Percentiles rank a stretch among this genome's conserved stretches.
Evolutionary conservation across 1,140 invertebrate genomes (phyloP).

Genomic region (Drosophila paulistorum): DNA sequence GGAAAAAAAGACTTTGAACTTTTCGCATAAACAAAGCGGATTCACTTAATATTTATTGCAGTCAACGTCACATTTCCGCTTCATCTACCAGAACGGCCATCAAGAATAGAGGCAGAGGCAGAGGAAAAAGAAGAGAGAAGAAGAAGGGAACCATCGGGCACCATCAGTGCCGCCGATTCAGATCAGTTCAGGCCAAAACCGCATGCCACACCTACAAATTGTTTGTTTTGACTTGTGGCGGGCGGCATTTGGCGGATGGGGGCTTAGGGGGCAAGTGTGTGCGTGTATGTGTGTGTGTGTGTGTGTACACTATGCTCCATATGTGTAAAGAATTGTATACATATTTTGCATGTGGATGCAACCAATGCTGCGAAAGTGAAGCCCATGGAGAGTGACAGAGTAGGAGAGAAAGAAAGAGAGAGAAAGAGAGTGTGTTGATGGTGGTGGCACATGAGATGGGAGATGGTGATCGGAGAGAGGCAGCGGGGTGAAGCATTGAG

Average conservation of each 20-base stretch:
- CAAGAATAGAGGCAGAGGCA: slow-evolving; percentile 21
- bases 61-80: slow-evolving; percentile 80
- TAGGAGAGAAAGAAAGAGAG: slow-evolving; percentile 6
- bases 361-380: slow-evolving; percentile 11
- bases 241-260: too few species aligned
- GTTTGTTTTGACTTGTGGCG: slow-evolving; percentile 54
- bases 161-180: slow-evolving; percentile 51
- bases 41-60: slow-evolving; percentile 68
- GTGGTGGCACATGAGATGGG: background rate
- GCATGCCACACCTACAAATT: slow-evolving; percentile 76
- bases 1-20: slow-evolving; percentile 63
- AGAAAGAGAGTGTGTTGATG: background rate
- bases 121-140: too few species aligned
- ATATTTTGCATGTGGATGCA: slow-evolving; percentile 62
- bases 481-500: slow-evolving; percentile 30
- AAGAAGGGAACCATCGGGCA: slow-evolving; percentile 51
- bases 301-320: slow-evolving; percentile 12
- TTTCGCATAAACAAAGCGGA: slow-evolving; percentile 68
- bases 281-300: slow-evolving; percentile 15
- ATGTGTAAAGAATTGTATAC: slow-evolving; percentile 27
- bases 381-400: background rate
- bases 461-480: background rate
- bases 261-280: slow-evolving; percentile 15
- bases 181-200: slow-evolving; percentile 44
- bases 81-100: slow-evolving; percentile 78